Base-by-base conservation (phyloP, 2,797 vertebrate genomes). In the Neosilurus hyrtlii region DNA sequence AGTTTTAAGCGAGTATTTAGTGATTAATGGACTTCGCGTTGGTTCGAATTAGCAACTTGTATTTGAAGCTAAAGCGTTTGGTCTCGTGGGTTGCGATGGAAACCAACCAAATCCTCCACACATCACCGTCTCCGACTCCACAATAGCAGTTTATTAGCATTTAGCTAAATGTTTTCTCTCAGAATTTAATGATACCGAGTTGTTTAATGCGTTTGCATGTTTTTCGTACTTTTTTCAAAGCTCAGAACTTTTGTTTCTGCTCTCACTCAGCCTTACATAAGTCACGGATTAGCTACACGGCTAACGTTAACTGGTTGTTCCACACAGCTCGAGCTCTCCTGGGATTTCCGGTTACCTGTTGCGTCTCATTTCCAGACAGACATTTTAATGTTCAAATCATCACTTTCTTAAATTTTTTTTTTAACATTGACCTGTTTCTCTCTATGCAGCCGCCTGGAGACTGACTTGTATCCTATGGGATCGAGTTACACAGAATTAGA, bases 401-500 rank as follows among this genome's bases (percentile, higher is more conserved):
- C 20, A 9, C 24, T 30, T 9, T 12, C 35, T n/a, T 62, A 24
- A 9, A 24, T 16, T 1, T 35, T 73, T 62, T 30, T 51, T 8
- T 8, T 71, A 37, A 82, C 43, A 84, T 85, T 86, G 61, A 83
- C 81, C 9, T 85, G 1, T 84, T 85, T 90, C 76, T 84, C 61
- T 85, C 59, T 84, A 59, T 83, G 79, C 86, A 90, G 90, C 90
- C 90, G 88, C 88, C 88, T 90, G 85, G 90, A 90, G 89, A 90
- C 90, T 90, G 89, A 90, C 85, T 83, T 90, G 90, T 90, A 89
- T 89, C 89, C 90, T 88, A 70, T 90, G 89, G 90, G 90, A 89
- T 90, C 90, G 83, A 86, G 81, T 89, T 90, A 90, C 86, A 59
- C 89, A 78, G 90, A 90, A 87, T 87, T 90, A 86, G 90, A 90